phyloP scores from a whole-genome alignment of 2,888 invertebrate genomes.

The Pollenia angustigena region DNA sequence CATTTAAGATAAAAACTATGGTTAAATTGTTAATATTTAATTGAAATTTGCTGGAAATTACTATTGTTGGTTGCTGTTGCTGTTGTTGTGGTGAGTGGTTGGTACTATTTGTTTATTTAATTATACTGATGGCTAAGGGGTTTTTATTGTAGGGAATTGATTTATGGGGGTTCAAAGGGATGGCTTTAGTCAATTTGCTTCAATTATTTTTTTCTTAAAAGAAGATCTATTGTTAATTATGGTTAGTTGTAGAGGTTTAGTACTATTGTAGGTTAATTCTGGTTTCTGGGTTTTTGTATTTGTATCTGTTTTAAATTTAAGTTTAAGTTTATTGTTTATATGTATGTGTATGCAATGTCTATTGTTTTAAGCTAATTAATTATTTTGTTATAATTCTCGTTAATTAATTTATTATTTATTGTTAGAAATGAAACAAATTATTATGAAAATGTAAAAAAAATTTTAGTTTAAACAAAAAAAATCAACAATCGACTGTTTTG shows the following conservation, averaged over 20 bases:
- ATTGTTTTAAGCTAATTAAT: constrained; percentile 57
- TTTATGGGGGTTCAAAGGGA: background rate
- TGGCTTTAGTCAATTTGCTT: constrained; percentile 27
- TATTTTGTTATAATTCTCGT: constrained; percentile 20
- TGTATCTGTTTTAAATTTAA: constrained; percentile 16
- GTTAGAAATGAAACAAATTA: background rate
- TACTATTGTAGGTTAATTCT: constrained; percentile 69
- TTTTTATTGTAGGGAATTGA: background rate
- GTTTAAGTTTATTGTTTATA: constrained; percentile 16
- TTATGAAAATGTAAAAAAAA: constrained; percentile 9
- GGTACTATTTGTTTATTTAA: constrained; percentile 1
- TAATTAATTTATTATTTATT: background rate
- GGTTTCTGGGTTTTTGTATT: constrained; percentile 21
- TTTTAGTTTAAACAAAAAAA: constrained; percentile 48
- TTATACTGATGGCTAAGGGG: too few relatives aligned
- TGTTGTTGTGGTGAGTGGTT: constrained; percentile 30
- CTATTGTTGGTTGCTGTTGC: constrained; percentile 64
- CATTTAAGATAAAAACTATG: constrained; percentile 64
- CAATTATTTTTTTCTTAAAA: constrained; percentile 41
- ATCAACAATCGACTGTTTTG: constrained; percentile 72
- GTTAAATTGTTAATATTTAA: constrained; percentile 54
- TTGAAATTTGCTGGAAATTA: constrained; percentile 41
- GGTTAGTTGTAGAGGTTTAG: constrained; percentile 61
- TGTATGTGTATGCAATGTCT: constrained; percentile 47
- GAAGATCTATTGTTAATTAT: constrained; percentile 59